Base-by-base conservation (phyloP, 2,888 invertebrate genomes). In the Deilephila elpenor region DNA sequence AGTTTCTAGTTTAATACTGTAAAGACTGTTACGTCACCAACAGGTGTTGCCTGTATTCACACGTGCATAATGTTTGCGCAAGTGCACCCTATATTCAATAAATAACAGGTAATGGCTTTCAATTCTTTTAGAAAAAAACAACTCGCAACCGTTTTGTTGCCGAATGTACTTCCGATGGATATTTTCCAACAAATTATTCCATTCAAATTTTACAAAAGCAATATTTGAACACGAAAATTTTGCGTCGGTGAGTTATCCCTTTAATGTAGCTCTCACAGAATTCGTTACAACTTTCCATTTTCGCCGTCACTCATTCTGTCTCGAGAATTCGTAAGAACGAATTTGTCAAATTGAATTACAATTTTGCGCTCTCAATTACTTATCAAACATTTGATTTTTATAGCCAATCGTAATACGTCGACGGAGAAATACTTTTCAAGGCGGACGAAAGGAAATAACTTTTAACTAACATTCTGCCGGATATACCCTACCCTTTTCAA, bases 201-300 rank as follows among this genome's bases (percentile, higher is more conserved):
- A 83, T 79, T 74, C 75, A 79, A 83, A 83, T 83, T 83, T 81
- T 78, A 73, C 73, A 75, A 83, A 83, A 86, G 83, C 82, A 84
- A 85, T 83, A 85, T 87, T 86, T 84, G 81, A 84, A 83, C 79
- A 81, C 71, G 79, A 82, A 80, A 83, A 83, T 84, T 78, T 81
- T 56, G 56, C 81, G 76, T 82, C 80, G 76, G 79, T 75, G 82
- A 86, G 83, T 83, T 85, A 87, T 86, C 81, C 83, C 82, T 88
- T 85, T 84, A 83, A 83, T 83, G 81, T 82, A 83, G 80, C 79
- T 81, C 75, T 78, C 77, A 75, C 79, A 79, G 82, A 86, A 86
- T 86, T 86, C 84, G 79, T 86, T 81, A 79, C 77, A 82, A 83
- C 79, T 79, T 83, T 83, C 78, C 75, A 81, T 83, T 82, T 82